Conservation (phyloP, 92 coral and sea anemone genomes). For the Montipora capitata region DNA sequence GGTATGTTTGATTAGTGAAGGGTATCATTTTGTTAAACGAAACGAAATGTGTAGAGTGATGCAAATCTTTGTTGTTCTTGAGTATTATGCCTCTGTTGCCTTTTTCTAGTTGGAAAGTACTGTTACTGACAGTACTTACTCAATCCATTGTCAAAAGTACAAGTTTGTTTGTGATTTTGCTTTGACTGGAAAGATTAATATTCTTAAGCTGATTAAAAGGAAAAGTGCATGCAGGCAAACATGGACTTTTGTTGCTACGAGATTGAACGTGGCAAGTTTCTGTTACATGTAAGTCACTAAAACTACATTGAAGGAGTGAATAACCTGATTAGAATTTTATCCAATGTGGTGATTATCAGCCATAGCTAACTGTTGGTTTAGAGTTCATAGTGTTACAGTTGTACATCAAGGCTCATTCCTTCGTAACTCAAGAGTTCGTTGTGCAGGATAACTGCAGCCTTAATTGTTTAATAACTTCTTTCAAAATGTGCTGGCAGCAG, state of each 20-base stretch:
- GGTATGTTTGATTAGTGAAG: constrained; percentile 24
- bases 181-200: not conserved
- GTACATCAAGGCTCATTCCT: too few relatives aligned
- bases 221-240: not conserved
- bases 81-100: not conserved
- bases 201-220: not conserved
- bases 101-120: not conserved
- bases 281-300: too few relatives aligned
- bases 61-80: not conserved
- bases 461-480: too few relatives aligned
- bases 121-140: too few relatives aligned
- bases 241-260: not conserved
- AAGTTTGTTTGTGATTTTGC: not conserved
- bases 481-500: too few relatives aligned
- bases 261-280: not conserved
- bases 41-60: not conserved
- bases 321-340: too few relatives aligned
- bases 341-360: too few relatives aligned
- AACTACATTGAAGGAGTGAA: too few relatives aligned
- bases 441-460: too few relatives aligned
- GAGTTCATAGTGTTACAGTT: too few relatives aligned
- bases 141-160: not conserved
- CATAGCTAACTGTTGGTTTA: too few relatives aligned
- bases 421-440: too few relatives aligned
- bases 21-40: not conserved